A percentile compares a stretch with the other conserved stretches of the same genome.
Conservation (phyloP, 2,113 vertebrate species). For the Turnix velox region DNA sequence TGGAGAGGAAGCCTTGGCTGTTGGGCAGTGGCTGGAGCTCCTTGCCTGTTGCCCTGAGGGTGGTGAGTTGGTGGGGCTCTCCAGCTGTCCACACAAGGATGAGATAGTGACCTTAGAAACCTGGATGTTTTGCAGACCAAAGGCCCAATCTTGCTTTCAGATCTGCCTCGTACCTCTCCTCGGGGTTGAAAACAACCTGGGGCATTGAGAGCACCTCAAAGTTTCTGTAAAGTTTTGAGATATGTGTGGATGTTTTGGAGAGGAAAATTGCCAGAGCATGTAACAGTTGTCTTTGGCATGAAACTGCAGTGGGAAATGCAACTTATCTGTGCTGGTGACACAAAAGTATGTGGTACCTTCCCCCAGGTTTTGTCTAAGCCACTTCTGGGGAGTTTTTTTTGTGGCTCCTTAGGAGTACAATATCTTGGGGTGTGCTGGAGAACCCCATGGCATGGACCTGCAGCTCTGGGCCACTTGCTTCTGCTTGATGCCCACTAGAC, state of each 20-base stretch:
- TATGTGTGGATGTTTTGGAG: background rate
- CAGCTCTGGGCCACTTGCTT: background rate
- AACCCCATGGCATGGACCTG: background rate
- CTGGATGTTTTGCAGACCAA: background rate
- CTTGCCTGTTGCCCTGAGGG: slow-evolving; percentile 61
- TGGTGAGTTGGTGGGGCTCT: slow-evolving; percentile 1
- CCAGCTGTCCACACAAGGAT: slow-evolving; percentile 21
- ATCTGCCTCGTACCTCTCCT: slow-evolving; percentile 5
- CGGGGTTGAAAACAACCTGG: background rate
- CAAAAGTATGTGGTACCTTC: background rate
- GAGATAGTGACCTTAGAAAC: slow-evolving; percentile 37
- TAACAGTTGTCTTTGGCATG: background rate
- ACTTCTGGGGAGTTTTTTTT: background rate
- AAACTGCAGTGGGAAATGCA: background rate
- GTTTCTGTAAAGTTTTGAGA: slow-evolving; percentile 1
- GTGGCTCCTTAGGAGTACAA: background rate
- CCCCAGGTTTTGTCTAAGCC: background rate
- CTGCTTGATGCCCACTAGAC: background rate
- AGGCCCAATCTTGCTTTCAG: background rate
- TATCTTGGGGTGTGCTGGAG: rapidly evolving
- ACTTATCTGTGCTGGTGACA: background rate
- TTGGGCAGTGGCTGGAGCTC: slow-evolving; percentile 5
- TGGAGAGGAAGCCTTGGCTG: slow-evolving; percentile 9
- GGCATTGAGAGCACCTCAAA: background rate
- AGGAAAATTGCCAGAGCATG: background rate